These are phyloP conservation scores for Drosophila jambulina DNA, from an alignment of 1,140 invertebrate genomes.

Conservation along the genomic window DNA sequence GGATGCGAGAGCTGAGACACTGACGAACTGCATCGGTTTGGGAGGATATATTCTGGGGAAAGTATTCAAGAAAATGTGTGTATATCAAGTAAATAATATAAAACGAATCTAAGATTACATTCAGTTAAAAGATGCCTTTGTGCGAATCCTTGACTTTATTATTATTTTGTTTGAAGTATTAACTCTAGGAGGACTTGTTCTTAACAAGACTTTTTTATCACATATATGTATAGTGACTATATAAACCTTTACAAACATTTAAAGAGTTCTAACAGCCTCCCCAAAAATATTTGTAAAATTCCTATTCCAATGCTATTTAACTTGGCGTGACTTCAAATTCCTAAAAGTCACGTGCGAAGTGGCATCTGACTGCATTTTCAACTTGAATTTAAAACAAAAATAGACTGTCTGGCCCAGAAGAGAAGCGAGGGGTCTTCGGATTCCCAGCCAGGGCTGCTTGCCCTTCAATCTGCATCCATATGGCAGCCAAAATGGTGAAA, in stretches of 20 bases:
- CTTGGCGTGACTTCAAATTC: slow-evolving; percentile 18
- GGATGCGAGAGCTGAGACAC: slow-evolving; percentile 23
- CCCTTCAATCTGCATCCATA: slow-evolving; percentile 35
- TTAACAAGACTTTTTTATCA: background rate
- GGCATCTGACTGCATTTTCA: slow-evolving; percentile 50
- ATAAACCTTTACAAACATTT: background rate
- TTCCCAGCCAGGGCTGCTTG: slow-evolving; percentile 4
- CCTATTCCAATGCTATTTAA: background rate
- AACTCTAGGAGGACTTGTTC: background rate
- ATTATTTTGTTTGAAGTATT: background rate
- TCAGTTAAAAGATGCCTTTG: background rate
- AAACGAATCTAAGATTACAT: background rate
- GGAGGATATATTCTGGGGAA: slow-evolving; percentile 18
- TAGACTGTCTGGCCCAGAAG: slow-evolving; percentile 34
- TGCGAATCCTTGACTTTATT: no score
- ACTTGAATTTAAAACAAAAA: slow-evolving; percentile 54
- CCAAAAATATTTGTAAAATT: slow-evolving; percentile 4
- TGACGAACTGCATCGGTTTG: slow-evolving; percentile 24
- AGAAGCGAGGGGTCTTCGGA: background rate
- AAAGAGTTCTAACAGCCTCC: background rate
- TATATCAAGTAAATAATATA: background rate
- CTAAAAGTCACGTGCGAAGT: slow-evolving; percentile 66
- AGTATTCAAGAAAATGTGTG: background rate
- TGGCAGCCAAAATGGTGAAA: slow-evolving; percentile 57
- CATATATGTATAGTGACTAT: no score